phyloP scores from a whole-genome alignment of 2,888 invertebrate genomes.

The Aporophyla nigra region DNA sequence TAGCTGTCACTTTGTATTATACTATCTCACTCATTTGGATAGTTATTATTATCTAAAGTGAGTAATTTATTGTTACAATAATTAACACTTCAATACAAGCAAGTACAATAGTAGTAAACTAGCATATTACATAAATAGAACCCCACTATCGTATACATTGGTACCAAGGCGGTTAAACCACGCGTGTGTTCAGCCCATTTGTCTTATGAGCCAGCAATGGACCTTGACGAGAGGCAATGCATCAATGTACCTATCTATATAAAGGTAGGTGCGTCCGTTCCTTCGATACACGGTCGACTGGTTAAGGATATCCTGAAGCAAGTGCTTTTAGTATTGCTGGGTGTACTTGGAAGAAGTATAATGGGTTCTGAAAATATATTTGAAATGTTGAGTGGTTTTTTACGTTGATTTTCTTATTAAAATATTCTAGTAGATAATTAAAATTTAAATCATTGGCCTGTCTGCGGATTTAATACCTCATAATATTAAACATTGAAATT shows the following conservation, averaged over 20 bases:
- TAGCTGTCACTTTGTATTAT: not conserved
- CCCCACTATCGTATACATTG: too few relatives aligned
- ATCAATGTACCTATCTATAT: constrained; percentile 64
- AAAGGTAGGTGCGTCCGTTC: constrained; percentile 3
- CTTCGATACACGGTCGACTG: constrained; percentile 20
- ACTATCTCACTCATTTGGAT: not conserved
- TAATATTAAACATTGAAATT: too few relatives aligned
- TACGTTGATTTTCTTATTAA: too few relatives aligned
- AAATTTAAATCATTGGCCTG: too few relatives aligned
- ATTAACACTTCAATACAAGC: too few relatives aligned
- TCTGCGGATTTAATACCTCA: too few relatives aligned
- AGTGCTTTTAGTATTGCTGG: constrained; percentile 38
- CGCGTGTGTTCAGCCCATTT: constrained; percentile 72
- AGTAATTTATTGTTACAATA: not conserved
- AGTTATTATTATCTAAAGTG: not conserved
- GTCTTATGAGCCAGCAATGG: constrained; percentile 73
- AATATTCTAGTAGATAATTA: too few relatives aligned
- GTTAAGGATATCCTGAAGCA: constrained; percentile 45
- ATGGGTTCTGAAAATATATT: constrained; percentile 15
- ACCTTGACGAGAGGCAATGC: constrained; percentile 74
- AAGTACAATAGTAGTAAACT: too few relatives aligned
- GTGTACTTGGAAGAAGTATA: constrained; percentile 11
- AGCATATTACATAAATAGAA: too few relatives aligned
- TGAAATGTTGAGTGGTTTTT: too few relatives aligned
- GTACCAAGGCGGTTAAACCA: constrained; percentile 62